Base-by-base conservation (phyloP, 2,113 vertebrate genomes). In the Panthera tigris region DNA sequence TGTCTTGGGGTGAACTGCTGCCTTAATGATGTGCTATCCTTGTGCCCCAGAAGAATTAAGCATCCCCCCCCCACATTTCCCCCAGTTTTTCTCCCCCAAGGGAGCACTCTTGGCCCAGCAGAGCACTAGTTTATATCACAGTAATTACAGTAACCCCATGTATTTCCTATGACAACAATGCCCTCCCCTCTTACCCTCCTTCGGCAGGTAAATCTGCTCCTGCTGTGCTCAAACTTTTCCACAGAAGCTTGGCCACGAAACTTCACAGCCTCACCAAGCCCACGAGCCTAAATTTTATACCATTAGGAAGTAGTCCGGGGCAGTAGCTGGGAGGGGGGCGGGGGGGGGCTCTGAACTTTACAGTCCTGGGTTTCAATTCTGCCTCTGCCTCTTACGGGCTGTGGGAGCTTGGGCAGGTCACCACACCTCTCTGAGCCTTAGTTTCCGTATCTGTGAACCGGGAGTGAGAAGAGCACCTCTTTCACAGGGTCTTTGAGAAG, bases 161-260 rank as follows among this genome's bases (percentile, higher is more conserved):
- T 13, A 31, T 66, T 66, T 82, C 48, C 31, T 66, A 14, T 0
- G 13, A n/a, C 78, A 73, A 14, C 12, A 45, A 3, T 25, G 55
- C 48, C 1, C 0, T 11, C 25, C 2, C 2, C 0, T 16, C 18
- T 15, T 15, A 45, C 13, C 52, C 74, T 69, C 39, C 14, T 19
- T 73, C n/a, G n/a, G 36, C 39, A 29, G 5, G n/a, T 45, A 33
- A 84, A 87, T 33, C 61, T 36, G 55, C 66, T 71, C 52, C n/a
- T 16, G 7, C n/a, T 16, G 16, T 3, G 1, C 10, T n/a, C 55
- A 48, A 15, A 61, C 78, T 76, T 48, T 29, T n/a, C 48, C n/a
- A 14, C 2, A 21, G 78, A 68, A 89, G 45, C 69, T 18, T 48
- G 7, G 2, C 45, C 83, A 12, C 1, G 9, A 45, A 66, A 63